These are phyloP conservation scores for Chionodraco myersi DNA, from an alignment of 2,113 vertebrate genomes.

Conservation along the genomic window DNA sequence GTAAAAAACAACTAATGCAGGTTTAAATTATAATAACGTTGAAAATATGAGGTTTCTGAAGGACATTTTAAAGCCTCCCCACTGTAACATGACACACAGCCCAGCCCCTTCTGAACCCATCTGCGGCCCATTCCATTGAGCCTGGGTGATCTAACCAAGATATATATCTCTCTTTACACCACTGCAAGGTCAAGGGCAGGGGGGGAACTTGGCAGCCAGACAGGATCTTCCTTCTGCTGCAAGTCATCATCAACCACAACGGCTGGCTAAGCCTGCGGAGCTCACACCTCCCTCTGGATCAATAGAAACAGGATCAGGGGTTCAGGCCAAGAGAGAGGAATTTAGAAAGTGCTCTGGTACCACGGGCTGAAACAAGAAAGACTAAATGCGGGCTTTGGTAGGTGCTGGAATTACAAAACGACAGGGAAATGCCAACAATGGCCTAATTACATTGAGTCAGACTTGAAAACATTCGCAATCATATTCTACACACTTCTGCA, in stretches of 20 bases:
- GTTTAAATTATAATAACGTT: background rate
- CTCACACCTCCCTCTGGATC: conserved; percentile 55
- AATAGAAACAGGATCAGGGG: conserved; percentile 62
- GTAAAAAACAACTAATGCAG: background rate
- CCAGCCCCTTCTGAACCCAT: conserved; percentile 7
- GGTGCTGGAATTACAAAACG: background rate
- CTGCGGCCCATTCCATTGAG: conserved; percentile 30
- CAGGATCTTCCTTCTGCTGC: conserved; percentile 30
- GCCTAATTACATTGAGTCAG: conserved; percentile 21
- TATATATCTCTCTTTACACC: conserved; percentile 28
- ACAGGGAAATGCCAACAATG: conserved; percentile 19
- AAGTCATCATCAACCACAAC: conserved; percentile 14
- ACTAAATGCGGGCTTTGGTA: background rate
- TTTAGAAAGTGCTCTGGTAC: conserved; percentile 21
- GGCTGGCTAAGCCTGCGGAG: conserved; percentile 23
- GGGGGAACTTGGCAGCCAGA: conserved; percentile 43
- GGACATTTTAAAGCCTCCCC: background rate
- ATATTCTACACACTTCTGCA: background rate
- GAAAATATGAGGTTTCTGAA: conserved; percentile 3
- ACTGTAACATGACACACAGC: background rate
- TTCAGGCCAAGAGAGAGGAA: conserved; percentile 11
- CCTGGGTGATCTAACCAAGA: conserved; percentile 27
- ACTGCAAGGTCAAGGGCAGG: conserved; percentile 63
- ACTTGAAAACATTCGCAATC: background rate
- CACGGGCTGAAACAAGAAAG: conserved; percentile 28